Base-by-base conservation (phyloP, 2,888 invertebrate genomes). In the Orthosia gracilis region DNA sequence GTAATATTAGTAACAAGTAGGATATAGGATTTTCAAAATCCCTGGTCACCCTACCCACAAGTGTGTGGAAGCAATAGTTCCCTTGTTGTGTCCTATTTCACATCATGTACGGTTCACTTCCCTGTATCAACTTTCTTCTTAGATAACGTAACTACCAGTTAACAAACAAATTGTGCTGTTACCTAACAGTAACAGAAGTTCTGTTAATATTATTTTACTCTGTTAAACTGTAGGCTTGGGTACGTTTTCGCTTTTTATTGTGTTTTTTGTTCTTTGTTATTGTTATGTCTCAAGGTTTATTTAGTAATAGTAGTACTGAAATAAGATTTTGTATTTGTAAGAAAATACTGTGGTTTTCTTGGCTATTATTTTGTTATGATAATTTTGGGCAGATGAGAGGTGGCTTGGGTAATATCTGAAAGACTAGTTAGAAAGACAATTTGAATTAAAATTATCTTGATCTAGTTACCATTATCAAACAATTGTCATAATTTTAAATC, bases 21-120 rank as follows among this genome's bases (percentile, higher is more conserved):
- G 3, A 11, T 21, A 11, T 12, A 54, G 2, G 7, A 49, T 26
- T 47, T 17, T 21, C 40, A n/a, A 15, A 40, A 54, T 11, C 64
- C 52, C 64, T 69, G 45, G 80, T 64, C 83, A 80, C 75, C 73
- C 82, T 84, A 85, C 70, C 7, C 72, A 68, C 64, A 80, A 85
- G 77, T 79, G 75, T 78, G 76, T 77, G 73, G 66, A 80, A 82
- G 76, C 85, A 84, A 87, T 85, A 82, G 85, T 83, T 84, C 15
- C 69, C 74, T 66, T 67, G 70, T 73, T 75, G 73, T 82, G 58
- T 84, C 72, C 78, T 85, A 83, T 87, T 87, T 85, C 83, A 83
- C 78, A 82, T 85, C 78, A 76, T 72, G 55, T 76, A 65, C 63
- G 78, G 84, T 85, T 85, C 85, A 82, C 73, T 85, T 85, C 72